These are phyloP conservation scores for Accipiter virgatus DNA, from an alignment of 2,113 vertebrate species.

Conservation along the genomic window DNA sequence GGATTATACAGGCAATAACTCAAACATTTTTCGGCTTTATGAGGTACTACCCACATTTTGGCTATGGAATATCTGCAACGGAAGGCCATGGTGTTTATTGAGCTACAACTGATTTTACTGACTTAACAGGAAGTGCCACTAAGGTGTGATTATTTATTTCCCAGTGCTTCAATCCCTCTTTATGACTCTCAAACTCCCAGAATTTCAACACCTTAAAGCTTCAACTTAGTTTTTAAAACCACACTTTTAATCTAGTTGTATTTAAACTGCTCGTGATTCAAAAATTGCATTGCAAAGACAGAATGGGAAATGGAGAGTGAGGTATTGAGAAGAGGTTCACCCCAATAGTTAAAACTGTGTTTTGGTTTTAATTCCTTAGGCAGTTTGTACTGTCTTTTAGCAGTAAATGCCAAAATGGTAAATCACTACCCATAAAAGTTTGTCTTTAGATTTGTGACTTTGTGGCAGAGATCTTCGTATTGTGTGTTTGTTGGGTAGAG, in stretches of 20 bases:
- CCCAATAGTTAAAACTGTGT: neutral
- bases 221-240: neutral
- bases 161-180: neutral
- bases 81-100: neutral
- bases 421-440: neutral
- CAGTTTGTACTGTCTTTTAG: neutral
- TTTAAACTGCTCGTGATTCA: neutral
- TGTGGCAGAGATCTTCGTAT: neutral
- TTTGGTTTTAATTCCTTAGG: neutral
- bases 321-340: neutral
- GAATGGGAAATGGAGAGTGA: neutral
- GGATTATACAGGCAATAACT: neutral
- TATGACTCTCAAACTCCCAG: neutral
- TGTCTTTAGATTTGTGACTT: neutral
- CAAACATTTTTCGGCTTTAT: neutral
- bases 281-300: neutral
- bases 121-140: neutral
- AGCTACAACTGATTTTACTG: neutral
- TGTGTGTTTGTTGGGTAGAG: neutral
- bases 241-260: neutral
- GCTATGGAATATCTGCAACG: neutral
- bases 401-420: neutral
- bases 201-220: neutral
- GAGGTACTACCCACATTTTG: neutral
- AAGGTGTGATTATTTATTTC: neutral